A percentile compares a stretch with the other conserved stretches of the same genome.
Conservation (phyloP, 2,888 invertebrate genomes). For the Furcula furcula region DNA sequence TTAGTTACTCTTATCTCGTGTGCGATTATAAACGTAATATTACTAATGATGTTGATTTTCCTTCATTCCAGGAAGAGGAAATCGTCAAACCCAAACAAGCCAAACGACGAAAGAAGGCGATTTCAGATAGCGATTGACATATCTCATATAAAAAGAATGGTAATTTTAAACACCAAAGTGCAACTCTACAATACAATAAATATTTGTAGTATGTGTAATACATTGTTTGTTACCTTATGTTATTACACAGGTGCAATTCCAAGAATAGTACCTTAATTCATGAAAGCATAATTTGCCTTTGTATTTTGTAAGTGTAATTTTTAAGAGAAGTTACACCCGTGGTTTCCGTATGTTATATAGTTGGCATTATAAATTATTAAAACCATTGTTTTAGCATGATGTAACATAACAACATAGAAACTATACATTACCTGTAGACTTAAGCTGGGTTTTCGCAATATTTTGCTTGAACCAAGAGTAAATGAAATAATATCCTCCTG, state of each 20-base stretch:
- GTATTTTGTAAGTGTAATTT: slow-evolving; percentile 37
- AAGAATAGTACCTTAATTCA: slow-evolving; percentile 57
- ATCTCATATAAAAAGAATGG: slow-evolving; percentile 61
- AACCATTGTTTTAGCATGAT: slow-evolving; percentile 18
- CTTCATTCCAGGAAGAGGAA: slow-evolving; percentile 88
- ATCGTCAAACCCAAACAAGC: slow-evolving; percentile 94
- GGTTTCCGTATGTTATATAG: slow-evolving; percentile 13
- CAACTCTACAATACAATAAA: slow-evolving; percentile 76
- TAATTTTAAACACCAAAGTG: slow-evolving; percentile 78
- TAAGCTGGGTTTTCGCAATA: too few relatives aligned
- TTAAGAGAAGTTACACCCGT: slow-evolving; percentile 22
- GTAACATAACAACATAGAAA: slow-evolving; percentile 13
- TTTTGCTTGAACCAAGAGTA: too few relatives aligned
- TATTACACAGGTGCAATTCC: slow-evolving; percentile 59
- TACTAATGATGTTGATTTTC: too few relatives aligned
- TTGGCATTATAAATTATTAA: slow-evolving; percentile 9
- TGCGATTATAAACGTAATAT: too few relatives aligned
- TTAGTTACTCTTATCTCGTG: too few relatives aligned
- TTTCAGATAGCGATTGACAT: slow-evolving; percentile 96
- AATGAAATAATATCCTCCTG: too few relatives aligned
- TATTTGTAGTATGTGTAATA: slow-evolving; percentile 54
- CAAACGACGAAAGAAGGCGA: slow-evolving; percentile 95
- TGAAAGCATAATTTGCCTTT: slow-evolving; percentile 44
- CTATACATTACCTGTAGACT: too few relatives aligned
- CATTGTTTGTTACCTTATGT: slow-evolving; percentile 58